Evolutionary conservation across 2,888 invertebrate species (phyloP).

Genomic region (Idaea biselata): DNA sequence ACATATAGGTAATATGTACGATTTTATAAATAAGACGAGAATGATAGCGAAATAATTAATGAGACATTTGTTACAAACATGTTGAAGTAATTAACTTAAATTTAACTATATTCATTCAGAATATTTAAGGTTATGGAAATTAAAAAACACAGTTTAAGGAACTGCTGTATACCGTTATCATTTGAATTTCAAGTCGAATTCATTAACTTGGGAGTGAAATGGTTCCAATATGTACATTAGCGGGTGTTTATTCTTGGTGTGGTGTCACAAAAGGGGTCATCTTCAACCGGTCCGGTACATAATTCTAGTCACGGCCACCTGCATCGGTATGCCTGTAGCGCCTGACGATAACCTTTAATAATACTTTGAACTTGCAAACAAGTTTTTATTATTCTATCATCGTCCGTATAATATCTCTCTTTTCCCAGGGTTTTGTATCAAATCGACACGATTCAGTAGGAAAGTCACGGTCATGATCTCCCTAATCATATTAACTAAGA

Average conservation of each 20-base stretch:
- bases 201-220: slow-evolving; percentile 44
- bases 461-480: slow-evolving; percentile 25
- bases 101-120: slow-evolving; percentile 1
- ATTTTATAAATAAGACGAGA: background rate
- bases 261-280: slow-evolving; percentile 54
- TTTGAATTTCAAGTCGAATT: slow-evolving; percentile 55
- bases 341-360: slow-evolving; percentile 56
- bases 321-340: slow-evolving; percentile 62
- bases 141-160: background rate
- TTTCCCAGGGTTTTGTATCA: slow-evolving; percentile 30
- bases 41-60: background rate
- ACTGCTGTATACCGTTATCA: slow-evolving; percentile 29
- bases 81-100: too few species aligned
- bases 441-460: slow-evolving; percentile 24
- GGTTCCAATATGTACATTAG: slow-evolving; percentile 29
- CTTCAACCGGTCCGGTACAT: slow-evolving; percentile 61
- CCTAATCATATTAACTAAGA: slow-evolving; percentile 12
- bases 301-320: slow-evolving; percentile 66
- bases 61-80: background rate
- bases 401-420: slow-evolving; percentile 24
- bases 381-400: slow-evolving; percentile 28
- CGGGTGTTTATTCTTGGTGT: slow-evolving; percentile 42
- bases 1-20: background rate
- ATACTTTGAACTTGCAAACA: slow-evolving; percentile 46
- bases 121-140: background rate